Evolutionary conservation across 2,113 vertebrate genomes (phyloP).

Genomic region (Hemibagrus wyckioides): DNA sequence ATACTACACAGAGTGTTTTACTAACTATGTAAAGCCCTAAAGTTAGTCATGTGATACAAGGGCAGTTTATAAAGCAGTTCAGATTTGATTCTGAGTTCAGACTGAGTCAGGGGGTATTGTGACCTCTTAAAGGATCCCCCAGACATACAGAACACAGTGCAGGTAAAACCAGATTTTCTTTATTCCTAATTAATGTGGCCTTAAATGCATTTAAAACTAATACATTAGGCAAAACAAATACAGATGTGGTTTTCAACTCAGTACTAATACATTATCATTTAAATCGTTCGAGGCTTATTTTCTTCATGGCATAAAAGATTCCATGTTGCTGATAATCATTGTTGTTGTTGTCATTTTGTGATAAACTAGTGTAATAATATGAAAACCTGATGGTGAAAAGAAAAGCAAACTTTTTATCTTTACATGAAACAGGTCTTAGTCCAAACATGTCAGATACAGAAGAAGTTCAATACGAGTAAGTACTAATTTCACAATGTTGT

Average conservation of each 20-base stretch:
- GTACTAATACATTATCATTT: background rate
- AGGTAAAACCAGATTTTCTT: slow-evolving; percentile 58
- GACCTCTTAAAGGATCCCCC: slow-evolving; percentile 20
- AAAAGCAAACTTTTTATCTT: background rate
- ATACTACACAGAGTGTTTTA: slow-evolving; percentile 65
- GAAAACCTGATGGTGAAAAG: background rate
- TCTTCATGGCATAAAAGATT: background rate
- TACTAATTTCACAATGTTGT: slow-evolving; percentile 50
- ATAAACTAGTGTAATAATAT: background rate
- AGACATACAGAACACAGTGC: slow-evolving; percentile 31
- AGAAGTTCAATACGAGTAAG: slow-evolving; percentile 83
- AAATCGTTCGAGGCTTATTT: background rate
- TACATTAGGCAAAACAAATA: too few relatives aligned
- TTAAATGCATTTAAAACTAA: too few relatives aligned
- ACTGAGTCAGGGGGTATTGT: slow-evolving; percentile 48
- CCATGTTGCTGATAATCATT: background rate
- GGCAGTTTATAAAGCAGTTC: slow-evolving; percentile 73
- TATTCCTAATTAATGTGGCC: background rate
- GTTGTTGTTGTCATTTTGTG: background rate
- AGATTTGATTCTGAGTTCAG: slow-evolving; percentile 51
- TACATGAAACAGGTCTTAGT: slow-evolving; percentile 53
- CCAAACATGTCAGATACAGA: slow-evolving; percentile 85
- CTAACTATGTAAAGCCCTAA: slow-evolving; percentile 61
- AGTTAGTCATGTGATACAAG: slow-evolving; percentile 68
- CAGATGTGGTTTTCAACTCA: background rate